These are phyloP conservation scores for Gobiocypris rarus DNA, from an alignment of 2,113 vertebrate genomes.

Conservation along the genomic window DNA sequence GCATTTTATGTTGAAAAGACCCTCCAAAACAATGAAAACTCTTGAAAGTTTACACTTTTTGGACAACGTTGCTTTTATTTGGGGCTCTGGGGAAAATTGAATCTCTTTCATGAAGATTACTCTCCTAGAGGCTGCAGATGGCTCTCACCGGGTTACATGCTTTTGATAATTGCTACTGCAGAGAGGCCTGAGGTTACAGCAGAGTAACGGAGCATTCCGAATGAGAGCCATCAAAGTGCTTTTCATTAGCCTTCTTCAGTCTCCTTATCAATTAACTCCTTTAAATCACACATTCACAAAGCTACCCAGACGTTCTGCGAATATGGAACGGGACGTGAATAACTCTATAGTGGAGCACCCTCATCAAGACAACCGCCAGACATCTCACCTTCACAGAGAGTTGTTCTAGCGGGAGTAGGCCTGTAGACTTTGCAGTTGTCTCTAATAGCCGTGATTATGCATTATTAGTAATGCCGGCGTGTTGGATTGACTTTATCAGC, in stretches of 20 bases:
- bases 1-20: not conserved
- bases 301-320: not conserved
- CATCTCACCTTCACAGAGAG: slow-evolving; percentile 32
- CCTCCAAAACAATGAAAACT: slow-evolving; percentile 9
- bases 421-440: slow-evolving; percentile 1
- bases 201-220: slow-evolving; percentile 44
- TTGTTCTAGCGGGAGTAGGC: not conserved
- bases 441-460: slow-evolving; percentile 43
- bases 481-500: slow-evolving; percentile 42
- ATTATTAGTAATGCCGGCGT: slow-evolving; percentile 43
- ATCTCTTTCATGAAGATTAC: slow-evolving; percentile 48
- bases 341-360: not conserved
- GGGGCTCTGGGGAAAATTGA: slow-evolving; percentile 43
- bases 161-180: slow-evolving; percentile 50
- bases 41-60: slow-evolving; percentile 20
- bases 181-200: slow-evolving; percentile 47
- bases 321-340: too few relatives aligned
- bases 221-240: slow-evolving; percentile 48
- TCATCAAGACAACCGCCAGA: slow-evolving; percentile 41
- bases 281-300: slow-evolving; percentile 38
- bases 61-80: slow-evolving; percentile 28
- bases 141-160: slow-evolving; percentile 51
- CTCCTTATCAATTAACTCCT: slow-evolving; percentile 43
- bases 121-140: slow-evolving; percentile 52
- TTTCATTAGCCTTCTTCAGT: slow-evolving; percentile 48